Percentiles rank a stretch among this genome's conserved stretches.
These are phyloP conservation scores for Ceratotherium simum DNA, from an alignment of 2,113 vertebrate genomes.

Conservation along the genomic window DNA sequence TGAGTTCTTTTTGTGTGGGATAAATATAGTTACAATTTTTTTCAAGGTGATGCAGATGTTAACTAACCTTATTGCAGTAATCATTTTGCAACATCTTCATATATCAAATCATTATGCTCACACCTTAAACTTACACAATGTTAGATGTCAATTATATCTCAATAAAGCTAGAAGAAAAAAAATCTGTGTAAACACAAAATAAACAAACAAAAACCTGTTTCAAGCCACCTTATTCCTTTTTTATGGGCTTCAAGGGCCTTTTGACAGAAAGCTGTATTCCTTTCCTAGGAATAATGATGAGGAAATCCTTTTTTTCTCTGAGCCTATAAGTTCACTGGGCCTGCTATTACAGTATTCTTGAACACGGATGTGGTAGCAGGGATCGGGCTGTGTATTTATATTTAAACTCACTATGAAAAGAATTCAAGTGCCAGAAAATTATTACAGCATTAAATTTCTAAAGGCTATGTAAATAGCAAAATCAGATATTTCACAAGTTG, in stretches of 20 bases:
- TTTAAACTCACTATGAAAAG: constrained; percentile 18
- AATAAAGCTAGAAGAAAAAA: neutral
- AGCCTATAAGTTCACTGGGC: neutral
- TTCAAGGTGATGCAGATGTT: neutral
- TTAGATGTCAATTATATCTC: neutral
- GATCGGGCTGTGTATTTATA: neutral
- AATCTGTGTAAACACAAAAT: neutral
- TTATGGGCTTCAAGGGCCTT: neutral
- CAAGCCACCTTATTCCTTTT: neutral
- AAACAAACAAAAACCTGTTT: neutral
- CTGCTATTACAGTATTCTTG: neutral
- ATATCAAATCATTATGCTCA: neutral
- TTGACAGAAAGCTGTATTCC: neutral
- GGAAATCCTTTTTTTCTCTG: neutral
- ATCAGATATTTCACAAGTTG: neutral
- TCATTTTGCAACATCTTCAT: neutral
- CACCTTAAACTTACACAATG: neutral
- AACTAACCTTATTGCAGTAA: neutral
- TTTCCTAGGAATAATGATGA: neutral
- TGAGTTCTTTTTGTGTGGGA: neutral
- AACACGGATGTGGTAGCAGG: neutral
- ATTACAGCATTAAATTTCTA: neutral
- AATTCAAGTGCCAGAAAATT: neutral
- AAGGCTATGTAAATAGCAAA: neutral
- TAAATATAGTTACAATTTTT: neutral